phyloP scores from a whole-genome alignment of 2,888 invertebrate species.

The Nysson spinosus region DNA sequence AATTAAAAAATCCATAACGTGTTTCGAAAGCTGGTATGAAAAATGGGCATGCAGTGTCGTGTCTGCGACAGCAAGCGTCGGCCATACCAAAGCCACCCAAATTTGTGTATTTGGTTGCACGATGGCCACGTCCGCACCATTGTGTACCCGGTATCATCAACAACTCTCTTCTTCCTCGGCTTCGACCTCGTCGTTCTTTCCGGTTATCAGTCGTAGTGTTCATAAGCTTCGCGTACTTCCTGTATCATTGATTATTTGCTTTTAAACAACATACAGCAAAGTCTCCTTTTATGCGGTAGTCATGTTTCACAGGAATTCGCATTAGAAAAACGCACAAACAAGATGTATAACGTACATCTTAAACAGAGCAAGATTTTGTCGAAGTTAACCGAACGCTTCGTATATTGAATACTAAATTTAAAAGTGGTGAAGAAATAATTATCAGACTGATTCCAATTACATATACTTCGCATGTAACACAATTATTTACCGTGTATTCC shows the following conservation, averaged over 20 bases:
- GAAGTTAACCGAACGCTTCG: too few relatives aligned
- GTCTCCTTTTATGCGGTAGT: too few relatives aligned
- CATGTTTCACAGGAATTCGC: too few relatives aligned
- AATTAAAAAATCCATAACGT: constrained; percentile 92
- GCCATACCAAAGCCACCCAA: constrained; percentile 90
- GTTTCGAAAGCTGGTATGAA: constrained; percentile 90
- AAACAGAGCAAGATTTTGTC: too few relatives aligned
- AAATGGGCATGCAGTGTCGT: constrained; percentile 91
- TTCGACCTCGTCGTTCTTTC: constrained; percentile 74
- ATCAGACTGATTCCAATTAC: too few relatives aligned
- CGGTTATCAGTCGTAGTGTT: constrained; percentile 36
- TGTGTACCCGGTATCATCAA: constrained; percentile 93
- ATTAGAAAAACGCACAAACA: too few relatives aligned
- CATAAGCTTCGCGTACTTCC: constrained; percentile 37
- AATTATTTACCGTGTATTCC: too few relatives aligned
- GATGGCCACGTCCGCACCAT: constrained; percentile 95
- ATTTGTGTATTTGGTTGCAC: constrained; percentile 88
- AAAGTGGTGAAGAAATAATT: too few relatives aligned
- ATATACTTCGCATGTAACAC: too few relatives aligned
- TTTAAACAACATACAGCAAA: background rate
- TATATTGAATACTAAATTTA: too few relatives aligned
- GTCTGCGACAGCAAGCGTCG: constrained; percentile 90
- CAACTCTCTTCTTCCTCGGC: constrained; percentile 81
- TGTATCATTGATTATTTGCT: constrained; percentile 20
- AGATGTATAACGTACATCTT: too few relatives aligned